phyloP scores from a whole-genome alignment of 2,888 invertebrate species.

The Dolichomitus sp. region DNA sequence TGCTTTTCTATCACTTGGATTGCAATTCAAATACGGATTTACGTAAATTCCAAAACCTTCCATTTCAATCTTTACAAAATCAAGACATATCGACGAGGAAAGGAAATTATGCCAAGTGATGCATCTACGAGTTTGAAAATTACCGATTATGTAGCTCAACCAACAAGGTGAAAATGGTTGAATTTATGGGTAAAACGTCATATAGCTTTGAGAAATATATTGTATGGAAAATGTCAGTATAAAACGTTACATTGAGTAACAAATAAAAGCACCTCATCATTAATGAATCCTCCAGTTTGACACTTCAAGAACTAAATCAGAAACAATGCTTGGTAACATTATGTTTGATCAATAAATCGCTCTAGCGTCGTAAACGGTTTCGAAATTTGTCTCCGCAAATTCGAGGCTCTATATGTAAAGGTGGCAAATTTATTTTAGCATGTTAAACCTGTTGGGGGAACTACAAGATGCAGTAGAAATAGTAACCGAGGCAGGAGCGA shows the following conservation, averaged over 20 bases:
- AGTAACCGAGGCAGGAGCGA: neutral
- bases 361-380: neutral
- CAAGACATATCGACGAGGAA: slow-evolving; percentile 10
- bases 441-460: slow-evolving; percentile 18
- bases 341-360: slow-evolving; percentile 1
- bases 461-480: slow-evolving; percentile 16
- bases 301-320: neutral
- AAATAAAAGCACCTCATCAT: neutral
- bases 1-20: slow-evolving; percentile 31
- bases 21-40: slow-evolving; percentile 33
- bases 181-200: neutral
- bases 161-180: neutral
- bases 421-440: slow-evolving; percentile 15
- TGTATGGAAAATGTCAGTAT: neutral
- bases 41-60: slow-evolving; percentile 10
- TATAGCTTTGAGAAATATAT: neutral
- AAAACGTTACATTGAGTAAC: neutral
- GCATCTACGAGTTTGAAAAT: neutral
- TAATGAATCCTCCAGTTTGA: neutral
- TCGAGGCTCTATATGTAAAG: neutral
- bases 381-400: slow-evolving; percentile 4
- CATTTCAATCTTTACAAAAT: slow-evolving; percentile 12
- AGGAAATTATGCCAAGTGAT: neutral
- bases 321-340: neutral
- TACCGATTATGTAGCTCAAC: neutral